Conservation (phyloP, 2,113 vertebrate species). For the Stigmatopora nigra region DNA sequence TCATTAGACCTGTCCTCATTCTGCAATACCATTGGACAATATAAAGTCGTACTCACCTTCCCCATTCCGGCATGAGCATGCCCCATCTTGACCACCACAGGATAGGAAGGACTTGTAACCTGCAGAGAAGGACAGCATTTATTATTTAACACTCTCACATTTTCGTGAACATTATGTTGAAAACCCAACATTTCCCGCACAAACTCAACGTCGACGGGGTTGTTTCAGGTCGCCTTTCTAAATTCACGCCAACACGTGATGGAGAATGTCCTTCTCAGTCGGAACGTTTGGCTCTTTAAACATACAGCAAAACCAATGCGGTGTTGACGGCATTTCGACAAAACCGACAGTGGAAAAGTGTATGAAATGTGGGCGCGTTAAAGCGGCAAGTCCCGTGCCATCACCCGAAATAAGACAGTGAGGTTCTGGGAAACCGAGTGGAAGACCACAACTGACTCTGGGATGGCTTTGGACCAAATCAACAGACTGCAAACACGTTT, state of each 20-base stretch:
- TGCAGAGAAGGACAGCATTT: conserved; percentile 57
- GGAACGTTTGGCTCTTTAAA: conserved; percentile 6
- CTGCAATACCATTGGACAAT: too few relatives aligned
- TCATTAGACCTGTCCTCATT: neutral
- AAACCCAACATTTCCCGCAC: neutral
- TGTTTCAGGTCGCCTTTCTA: neutral
- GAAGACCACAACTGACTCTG: conserved; percentile 37
- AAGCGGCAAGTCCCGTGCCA: neutral
- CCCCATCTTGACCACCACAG: conserved; percentile 89
- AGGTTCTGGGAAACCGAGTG: conserved; percentile 37
- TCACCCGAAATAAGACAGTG: conserved; percentile 9
- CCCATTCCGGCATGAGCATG: conserved; percentile 92
- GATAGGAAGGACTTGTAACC: conserved; percentile 78
- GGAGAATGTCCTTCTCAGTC: neutral
- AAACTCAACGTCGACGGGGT: neutral
- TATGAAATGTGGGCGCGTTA: conserved; percentile 17
- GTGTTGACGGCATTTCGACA: conserved; percentile 21
- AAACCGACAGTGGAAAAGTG: conserved; percentile 16
- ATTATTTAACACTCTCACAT: neutral
- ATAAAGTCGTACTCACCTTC: conserved; percentile 72
- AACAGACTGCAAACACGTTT: conserved; percentile 25
- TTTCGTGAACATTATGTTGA: neutral
- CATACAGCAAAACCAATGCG: conserved; percentile 28
- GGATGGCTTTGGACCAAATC: conserved; percentile 33
- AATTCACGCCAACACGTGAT: neutral